Evolutionary conservation across 2,113 vertebrate species (phyloP).

Genomic region (Odocoileus virginianus): DNA sequence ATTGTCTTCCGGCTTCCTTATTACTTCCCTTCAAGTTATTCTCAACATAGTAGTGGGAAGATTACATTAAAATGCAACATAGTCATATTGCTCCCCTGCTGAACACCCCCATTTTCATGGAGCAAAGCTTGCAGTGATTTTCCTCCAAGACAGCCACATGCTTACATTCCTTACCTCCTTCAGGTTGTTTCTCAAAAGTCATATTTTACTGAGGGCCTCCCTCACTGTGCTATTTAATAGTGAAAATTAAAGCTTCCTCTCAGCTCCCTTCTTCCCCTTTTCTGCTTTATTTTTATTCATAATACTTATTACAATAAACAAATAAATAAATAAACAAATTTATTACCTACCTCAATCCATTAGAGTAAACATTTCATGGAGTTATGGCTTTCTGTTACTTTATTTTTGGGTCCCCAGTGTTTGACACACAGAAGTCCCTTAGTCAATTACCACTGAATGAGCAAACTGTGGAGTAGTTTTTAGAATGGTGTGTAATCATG

Average conservation of each 20-base stretch:
- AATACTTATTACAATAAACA: neutral
- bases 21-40: neutral
- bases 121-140: neutral
- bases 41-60: neutral
- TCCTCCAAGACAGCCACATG: neutral
- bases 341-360: neutral
- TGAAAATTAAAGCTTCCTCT: neutral
- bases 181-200: neutral
- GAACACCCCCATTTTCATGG: neutral
- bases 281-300: neutral
- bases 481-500: neutral
- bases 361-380: neutral
- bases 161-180: neutral
- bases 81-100: neutral
- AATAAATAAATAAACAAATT: too few species aligned
- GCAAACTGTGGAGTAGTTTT: neutral
- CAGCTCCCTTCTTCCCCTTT: neutral
- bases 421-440: neutral
- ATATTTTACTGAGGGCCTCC: neutral
- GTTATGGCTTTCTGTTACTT: neutral
- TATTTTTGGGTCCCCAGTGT: neutral
- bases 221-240: neutral
- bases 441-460: rapidly evolving
- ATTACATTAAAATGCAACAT: neutral
- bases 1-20: neutral